Evolutionary conservation across 2,888 invertebrate genomes (phyloP).

Genomic region (Hesperia comma): DNA sequence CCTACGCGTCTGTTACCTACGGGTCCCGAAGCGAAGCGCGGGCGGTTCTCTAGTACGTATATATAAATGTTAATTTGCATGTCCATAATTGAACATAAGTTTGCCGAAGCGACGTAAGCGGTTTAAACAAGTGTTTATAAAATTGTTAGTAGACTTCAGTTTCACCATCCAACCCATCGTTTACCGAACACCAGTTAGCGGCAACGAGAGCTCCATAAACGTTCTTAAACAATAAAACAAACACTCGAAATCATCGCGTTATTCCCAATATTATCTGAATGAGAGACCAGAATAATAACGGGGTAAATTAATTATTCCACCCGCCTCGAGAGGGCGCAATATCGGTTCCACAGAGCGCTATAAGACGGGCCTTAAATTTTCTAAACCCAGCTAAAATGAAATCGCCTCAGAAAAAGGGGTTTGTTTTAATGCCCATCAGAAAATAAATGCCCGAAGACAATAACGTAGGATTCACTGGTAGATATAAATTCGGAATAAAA

Average conservation of each 20-base stretch:
- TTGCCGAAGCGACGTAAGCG: too few relatives aligned
- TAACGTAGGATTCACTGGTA: constrained; percentile 80
- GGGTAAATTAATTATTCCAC: constrained; percentile 80
- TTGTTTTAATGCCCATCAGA: constrained; percentile 81
- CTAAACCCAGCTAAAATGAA: constrained; percentile 83
- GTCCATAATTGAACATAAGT: too few relatives aligned
- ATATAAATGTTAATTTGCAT: too few relatives aligned
- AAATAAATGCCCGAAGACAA: constrained; percentile 82
- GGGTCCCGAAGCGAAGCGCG: too few relatives aligned
- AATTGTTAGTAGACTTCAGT: too few relatives aligned
- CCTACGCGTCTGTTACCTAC: too few relatives aligned
- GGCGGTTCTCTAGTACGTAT: too few relatives aligned
- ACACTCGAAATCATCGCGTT: constrained; percentile 49
- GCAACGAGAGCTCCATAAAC: constrained; percentile 22
- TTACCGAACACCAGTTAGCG: neutral
- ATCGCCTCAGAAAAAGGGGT: constrained; percentile 81
- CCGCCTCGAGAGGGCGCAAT: constrained; percentile 59
- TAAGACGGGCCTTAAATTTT: constrained; percentile 78
- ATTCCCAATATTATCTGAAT: constrained; percentile 68
- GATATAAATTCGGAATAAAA: constrained; percentile 83
- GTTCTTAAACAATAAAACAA: constrained; percentile 39
- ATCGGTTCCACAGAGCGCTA: constrained; percentile 56
- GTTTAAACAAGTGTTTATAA: neutral
- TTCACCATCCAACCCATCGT: too few relatives aligned
- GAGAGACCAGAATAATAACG: constrained; percentile 75